Conservation (phyloP, 2,797 vertebrate species). For the Pteropus rufus region DNA sequence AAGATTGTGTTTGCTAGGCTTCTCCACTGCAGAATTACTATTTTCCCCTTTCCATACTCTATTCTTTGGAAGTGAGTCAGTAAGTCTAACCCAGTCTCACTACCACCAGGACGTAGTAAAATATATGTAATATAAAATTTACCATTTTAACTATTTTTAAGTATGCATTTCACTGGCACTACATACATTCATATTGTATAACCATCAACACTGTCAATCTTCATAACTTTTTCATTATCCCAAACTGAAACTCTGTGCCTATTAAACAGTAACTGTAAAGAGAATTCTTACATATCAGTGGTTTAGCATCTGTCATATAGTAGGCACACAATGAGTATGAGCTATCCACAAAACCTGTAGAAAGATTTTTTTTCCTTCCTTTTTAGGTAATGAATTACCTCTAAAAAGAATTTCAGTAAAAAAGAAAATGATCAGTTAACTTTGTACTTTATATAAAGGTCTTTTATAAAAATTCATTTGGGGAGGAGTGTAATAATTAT, state of each 20-base stretch:
- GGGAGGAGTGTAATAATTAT: background rate
- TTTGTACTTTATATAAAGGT: constrained; percentile 10
- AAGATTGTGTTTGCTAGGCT: background rate
- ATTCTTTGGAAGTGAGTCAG: background rate
- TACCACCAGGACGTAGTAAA: background rate
- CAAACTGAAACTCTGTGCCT: background rate
- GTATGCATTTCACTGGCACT: background rate
- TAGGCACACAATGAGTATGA: background rate
- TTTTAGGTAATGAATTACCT: background rate
- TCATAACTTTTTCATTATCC: background rate
- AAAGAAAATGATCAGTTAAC: constrained; percentile 6
- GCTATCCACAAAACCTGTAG: background rate
- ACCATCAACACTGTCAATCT: background rate
- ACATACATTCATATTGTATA: background rate
- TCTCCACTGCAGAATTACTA: background rate
- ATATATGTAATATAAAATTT: background rate
- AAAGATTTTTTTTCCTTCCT: background rate
- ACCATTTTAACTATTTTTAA: background rate
- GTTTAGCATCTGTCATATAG: background rate
- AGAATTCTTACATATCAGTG: background rate
- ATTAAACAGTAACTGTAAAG: background rate
- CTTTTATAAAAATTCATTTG: background rate
- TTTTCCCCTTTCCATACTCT: background rate
- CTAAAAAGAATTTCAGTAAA: background rate
- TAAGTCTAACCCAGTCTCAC: background rate